phyloP scores from a whole-genome alignment of 2,797 vertebrate genomes.

The Centropyge bicolor region DNA sequence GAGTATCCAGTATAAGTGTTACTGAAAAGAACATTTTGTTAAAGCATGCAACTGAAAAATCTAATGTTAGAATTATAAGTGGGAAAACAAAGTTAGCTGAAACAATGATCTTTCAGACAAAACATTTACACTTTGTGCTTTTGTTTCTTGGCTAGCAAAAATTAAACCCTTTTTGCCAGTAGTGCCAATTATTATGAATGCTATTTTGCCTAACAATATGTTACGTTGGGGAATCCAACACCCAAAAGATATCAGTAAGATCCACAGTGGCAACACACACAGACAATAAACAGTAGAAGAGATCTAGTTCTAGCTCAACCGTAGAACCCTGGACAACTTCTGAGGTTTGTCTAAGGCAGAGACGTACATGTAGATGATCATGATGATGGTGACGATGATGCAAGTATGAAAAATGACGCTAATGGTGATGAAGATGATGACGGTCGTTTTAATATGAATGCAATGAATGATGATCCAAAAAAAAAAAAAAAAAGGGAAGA shows the following conservation, averaged over 20 bases:
- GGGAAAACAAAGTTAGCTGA: slow-evolving; percentile 95
- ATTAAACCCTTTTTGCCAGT: slow-evolving; percentile 92
- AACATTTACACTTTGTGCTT: slow-evolving; percentile 97
- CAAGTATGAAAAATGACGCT: slow-evolving; percentile 57
- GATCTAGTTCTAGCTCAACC: slow-evolving; percentile 73
- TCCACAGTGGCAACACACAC: slow-evolving; percentile 73
- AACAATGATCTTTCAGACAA: slow-evolving; percentile 87
- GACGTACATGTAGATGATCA: slow-evolving; percentile 54
- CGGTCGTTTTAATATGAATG: slow-evolving; percentile 72
- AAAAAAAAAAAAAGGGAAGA: slow-evolving; percentile 46
- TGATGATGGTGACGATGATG: slow-evolving; percentile 51
- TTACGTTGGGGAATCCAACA: slow-evolving; percentile 91
- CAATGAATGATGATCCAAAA: slow-evolving; percentile 72
- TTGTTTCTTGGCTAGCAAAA: slow-evolving; percentile 92
- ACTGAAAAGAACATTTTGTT: slow-evolving; percentile 99
- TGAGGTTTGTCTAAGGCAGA: slow-evolving; percentile 69
- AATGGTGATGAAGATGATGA: slow-evolving; percentile 54
- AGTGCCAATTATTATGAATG: slow-evolving; percentile 99
- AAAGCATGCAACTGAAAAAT: slow-evolving; percentile 98
- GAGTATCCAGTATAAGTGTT: slow-evolving; percentile 99
- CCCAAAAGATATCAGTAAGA: slow-evolving; percentile 79
- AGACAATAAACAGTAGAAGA: slow-evolving; percentile 71
- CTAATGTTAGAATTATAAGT: slow-evolving; percentile 94
- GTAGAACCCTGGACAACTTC: slow-evolving; percentile 68
- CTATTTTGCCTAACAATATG: slow-evolving; percentile 94